These are phyloP conservation scores for Toxotes lorentzi DNA, from an alignment of 2,797 vertebrate species.

Conservation along the genomic window DNA sequence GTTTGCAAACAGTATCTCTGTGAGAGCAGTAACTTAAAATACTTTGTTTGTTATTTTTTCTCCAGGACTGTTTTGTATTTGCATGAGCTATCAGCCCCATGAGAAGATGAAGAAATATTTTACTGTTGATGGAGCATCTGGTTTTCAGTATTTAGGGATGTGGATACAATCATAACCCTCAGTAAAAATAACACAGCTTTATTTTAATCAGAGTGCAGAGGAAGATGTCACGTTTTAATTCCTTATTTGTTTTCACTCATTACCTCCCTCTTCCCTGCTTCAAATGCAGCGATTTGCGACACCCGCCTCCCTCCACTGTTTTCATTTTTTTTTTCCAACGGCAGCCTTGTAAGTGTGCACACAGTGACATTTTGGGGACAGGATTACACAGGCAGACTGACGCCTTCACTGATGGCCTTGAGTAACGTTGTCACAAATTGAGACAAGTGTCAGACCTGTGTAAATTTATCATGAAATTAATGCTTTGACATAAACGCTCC, in stretches of 20 bases:
- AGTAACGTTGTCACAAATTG: slow-evolving; percentile 70
- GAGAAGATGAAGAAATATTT: slow-evolving; percentile 17
- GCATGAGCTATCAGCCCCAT: slow-evolving; percentile 10
- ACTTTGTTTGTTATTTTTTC: slow-evolving; percentile 11
- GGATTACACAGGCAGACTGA: slow-evolving; percentile 58
- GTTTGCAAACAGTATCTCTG: slow-evolving; percentile 44
- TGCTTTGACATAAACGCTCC: slow-evolving; percentile 47
- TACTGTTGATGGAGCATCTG: slow-evolving; percentile 43
- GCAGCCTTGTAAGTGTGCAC: slow-evolving; percentile 50
- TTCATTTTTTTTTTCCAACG: slow-evolving; percentile 56
- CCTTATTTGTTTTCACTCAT: slow-evolving; percentile 61
- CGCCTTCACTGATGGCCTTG: slow-evolving; percentile 64
- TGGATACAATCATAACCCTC: slow-evolving; percentile 28
- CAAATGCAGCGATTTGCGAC: slow-evolving; percentile 27
- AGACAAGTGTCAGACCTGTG: slow-evolving; percentile 66
- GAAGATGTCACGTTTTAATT: slow-evolving; percentile 55
- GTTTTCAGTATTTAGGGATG: slow-evolving; percentile 29
- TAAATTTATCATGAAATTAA: slow-evolving; percentile 71
- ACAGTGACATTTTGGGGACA: slow-evolving; percentile 75
- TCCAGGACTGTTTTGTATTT: slow-evolving; percentile 25
- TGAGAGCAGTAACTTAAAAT: slow-evolving; percentile 31
- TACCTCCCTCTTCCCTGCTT: slow-evolving; percentile 36
- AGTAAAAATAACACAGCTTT: slow-evolving; percentile 24
- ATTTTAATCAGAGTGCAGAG: slow-evolving; percentile 48
- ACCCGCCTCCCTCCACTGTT: slow-evolving; percentile 27